Conservation (phyloP, 2,888 invertebrate species). For the Drosophila nigricruria region DNA sequence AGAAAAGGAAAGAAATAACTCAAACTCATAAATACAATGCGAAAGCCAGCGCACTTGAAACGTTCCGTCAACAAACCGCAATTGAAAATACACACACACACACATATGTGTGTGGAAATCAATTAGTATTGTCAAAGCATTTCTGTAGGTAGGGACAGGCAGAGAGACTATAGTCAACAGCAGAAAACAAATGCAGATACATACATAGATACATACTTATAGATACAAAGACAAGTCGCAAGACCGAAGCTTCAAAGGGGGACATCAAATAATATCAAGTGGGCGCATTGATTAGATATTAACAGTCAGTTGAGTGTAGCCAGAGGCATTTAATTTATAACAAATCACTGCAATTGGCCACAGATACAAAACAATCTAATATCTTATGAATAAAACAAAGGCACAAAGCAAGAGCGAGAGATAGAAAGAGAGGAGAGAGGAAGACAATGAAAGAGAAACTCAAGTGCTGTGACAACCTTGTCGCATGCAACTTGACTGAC, state of each 20-base stretch:
- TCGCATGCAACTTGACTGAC: constrained; percentile 55
- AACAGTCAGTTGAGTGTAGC: constrained; percentile 18
- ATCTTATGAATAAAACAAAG: constrained; percentile 38
- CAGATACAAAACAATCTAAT: constrained; percentile 31
- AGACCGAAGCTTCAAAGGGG: constrained; percentile 12
- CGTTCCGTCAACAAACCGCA: constrained; percentile 47
- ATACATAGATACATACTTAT: constrained; percentile 6
- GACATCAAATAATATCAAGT: constrained; percentile 16
- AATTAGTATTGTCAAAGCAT: constrained; percentile 71
- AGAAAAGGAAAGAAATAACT: constrained; percentile 30
- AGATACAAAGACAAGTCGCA: neutral
- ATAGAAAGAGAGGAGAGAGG: neutral
- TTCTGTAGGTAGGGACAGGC: constrained; percentile 24
- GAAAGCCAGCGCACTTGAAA: constrained; percentile 48
- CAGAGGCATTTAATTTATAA: constrained; percentile 34
- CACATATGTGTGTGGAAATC: constrained; percentile 49
- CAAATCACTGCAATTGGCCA: constrained; percentile 56
- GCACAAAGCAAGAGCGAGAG: neutral
- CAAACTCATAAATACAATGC: constrained; percentile 32
- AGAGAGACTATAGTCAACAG: constrained; percentile 1
- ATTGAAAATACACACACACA: constrained; percentile 32
- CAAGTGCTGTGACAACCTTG: constrained; percentile 61
- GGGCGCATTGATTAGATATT: constrained; percentile 49
- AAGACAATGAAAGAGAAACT: constrained; percentile 12
- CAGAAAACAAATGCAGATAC: constrained; percentile 20